phyloP scores from a whole-genome alignment of 2,888 invertebrate species.

The Tetramorium bicarinatum region DNA sequence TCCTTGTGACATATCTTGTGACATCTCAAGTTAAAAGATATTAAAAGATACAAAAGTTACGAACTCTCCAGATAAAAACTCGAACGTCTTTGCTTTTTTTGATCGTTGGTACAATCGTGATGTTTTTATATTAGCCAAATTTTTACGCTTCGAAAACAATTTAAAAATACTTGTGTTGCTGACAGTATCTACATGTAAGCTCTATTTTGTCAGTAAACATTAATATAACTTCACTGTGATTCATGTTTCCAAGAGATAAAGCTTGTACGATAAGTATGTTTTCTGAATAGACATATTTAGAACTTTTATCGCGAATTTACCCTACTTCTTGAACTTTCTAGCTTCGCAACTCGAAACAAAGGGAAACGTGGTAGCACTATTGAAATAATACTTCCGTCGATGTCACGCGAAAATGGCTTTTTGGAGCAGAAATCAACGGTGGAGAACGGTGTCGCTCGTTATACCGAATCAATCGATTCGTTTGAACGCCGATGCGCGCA shows the following conservation, averaged over 20 bases:
- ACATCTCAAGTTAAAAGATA: not conserved
- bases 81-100: not conserved
- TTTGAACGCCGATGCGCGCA: conserved; percentile 81
- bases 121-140: not conserved
- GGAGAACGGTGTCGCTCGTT: conserved; percentile 67
- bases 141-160: not conserved
- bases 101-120: not conserved
- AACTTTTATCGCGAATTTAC: conserved; percentile 17
- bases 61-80: not conserved
- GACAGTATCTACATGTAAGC: not conserved
- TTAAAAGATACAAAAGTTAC: not conserved
- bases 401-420: conserved; percentile 38
- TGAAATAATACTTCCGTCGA: conserved; percentile 28
- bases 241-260: conserved; percentile 3
- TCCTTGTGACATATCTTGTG: not conserved
- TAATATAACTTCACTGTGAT: conserved; percentile 13
- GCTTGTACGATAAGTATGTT: not conserved
- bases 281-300: conserved; percentile 12
- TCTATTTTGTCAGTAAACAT: conserved; percentile 4
- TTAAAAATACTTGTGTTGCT: not conserved
- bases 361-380: not conserved
- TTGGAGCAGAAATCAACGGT: conserved; percentile 45
- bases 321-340: conserved; percentile 21
- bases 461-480: conserved; percentile 71
- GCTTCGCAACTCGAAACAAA: not conserved